Conservation (phyloP, 2,888 invertebrate genomes). For the Matsumyia berberina region DNA sequence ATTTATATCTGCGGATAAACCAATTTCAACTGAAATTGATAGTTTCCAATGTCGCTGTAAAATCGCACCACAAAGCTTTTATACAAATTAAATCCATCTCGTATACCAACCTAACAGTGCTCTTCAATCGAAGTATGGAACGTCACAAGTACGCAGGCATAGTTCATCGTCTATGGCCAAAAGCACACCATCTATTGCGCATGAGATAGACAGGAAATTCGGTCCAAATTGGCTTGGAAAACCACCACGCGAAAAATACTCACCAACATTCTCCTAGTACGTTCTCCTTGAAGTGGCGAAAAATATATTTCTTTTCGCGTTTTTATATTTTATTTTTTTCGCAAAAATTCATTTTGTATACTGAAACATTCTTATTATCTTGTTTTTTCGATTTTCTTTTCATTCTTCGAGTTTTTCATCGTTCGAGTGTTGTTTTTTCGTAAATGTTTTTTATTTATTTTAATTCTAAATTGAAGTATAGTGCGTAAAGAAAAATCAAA, state of each 20-base stretch:
- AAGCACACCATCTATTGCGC: slow-evolving; percentile 61
- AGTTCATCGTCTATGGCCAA: slow-evolving; percentile 30
- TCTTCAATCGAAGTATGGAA: slow-evolving; percentile 32
- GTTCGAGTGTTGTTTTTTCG: slow-evolving; percentile 9
- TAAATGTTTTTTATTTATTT: neutral
- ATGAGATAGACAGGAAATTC: slow-evolving; percentile 40
- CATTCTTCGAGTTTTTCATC: slow-evolving; percentile 8
- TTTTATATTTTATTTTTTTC: slow-evolving; percentile 45
- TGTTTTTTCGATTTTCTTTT: neutral
- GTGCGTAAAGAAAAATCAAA: slow-evolving; percentile 1
- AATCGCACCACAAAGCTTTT: slow-evolving; percentile 45
- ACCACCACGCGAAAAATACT: slow-evolving; percentile 54
- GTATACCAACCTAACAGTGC: slow-evolving; percentile 28
- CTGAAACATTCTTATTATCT: slow-evolving; percentile 14
- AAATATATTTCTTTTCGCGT: slow-evolving; percentile 44
- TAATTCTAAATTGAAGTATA: slow-evolving; percentile 13
- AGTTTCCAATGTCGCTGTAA: slow-evolving; percentile 4
- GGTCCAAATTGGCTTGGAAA: slow-evolving; percentile 40
- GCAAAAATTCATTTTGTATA: slow-evolving; percentile 41
- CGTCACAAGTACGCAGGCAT: slow-evolving; percentile 28
- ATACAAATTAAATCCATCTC: slow-evolving; percentile 34
- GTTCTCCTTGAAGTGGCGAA: slow-evolving; percentile 50
- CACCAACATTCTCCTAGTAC: slow-evolving; percentile 47
- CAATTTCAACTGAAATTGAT: slow-evolving; percentile 15
- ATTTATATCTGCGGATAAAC: neutral